Conservation (phyloP, 2,888 invertebrate genomes). For the Hydroisotoma schaefferi region DNA sequence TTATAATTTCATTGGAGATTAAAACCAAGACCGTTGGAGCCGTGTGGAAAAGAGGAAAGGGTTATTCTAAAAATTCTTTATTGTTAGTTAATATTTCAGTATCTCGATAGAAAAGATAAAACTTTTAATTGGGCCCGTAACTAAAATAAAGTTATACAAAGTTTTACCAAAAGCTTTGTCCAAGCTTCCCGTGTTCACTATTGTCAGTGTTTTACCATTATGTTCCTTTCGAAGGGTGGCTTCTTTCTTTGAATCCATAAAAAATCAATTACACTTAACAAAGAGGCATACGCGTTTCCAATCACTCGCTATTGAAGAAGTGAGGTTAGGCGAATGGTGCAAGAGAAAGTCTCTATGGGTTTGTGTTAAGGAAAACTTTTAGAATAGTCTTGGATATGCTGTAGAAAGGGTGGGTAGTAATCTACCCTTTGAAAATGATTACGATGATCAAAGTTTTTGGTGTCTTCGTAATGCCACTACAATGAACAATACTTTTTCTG, state of each 20-base stretch:
- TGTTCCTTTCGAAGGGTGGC: constrained; percentile 13
- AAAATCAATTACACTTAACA: constrained; percentile 9
- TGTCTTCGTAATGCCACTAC: too few species aligned
- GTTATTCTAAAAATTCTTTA: not conserved
- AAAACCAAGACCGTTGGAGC: not conserved
- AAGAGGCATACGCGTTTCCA: too few species aligned
- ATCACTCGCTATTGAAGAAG: too few species aligned
- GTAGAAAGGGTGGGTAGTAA: too few species aligned
- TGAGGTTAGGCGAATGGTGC: too few species aligned
- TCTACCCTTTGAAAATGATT: too few species aligned
- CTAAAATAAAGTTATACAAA: not conserved
- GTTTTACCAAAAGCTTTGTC: not conserved
- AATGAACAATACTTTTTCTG: too few species aligned
- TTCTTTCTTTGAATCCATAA: constrained; percentile 7
- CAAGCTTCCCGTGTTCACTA: not conserved
- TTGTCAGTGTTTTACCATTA: constrained; percentile 11
- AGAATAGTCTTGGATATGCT: too few species aligned
- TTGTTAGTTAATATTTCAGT: constrained; percentile 2
- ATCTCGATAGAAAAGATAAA: constrained; percentile 3
- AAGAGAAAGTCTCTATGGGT: too few species aligned
- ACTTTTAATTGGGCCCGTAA: constrained; percentile 12
- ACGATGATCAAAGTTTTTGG: too few species aligned
- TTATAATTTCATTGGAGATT: constrained; percentile 11
- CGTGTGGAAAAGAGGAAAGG: not conserved
- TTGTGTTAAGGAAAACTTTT: too few species aligned